Conservation (phyloP, 2,113 vertebrate genomes). For the Odontesthes bonariensis region DNA sequence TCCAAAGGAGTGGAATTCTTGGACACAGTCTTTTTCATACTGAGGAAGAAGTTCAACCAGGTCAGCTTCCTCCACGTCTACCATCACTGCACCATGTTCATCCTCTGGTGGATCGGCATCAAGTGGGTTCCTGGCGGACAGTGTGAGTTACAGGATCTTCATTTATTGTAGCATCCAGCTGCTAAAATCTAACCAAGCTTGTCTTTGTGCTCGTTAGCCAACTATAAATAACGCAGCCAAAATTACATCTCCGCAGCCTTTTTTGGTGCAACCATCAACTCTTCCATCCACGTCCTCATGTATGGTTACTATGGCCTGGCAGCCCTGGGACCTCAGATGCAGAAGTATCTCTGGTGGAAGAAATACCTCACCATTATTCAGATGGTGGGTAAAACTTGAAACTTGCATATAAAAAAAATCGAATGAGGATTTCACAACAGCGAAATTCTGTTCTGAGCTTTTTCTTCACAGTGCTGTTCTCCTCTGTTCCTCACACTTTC, state of each 20-base stretch:
- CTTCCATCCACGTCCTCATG: conserved; percentile 96
- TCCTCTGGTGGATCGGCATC: conserved; percentile 99
- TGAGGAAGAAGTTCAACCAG: conserved; percentile 99
- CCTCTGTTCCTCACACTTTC: neutral
- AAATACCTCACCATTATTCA: conserved; percentile 98
- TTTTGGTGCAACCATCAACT: conserved; percentile 95
- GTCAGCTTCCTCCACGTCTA: conserved; percentile 99
- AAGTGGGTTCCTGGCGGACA: conserved; percentile 99
- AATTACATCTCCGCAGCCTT: conserved; percentile 84
- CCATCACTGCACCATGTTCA: conserved; percentile 99
- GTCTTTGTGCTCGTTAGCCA: neutral
- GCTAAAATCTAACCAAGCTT: neutral
- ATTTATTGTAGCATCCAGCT: neutral
- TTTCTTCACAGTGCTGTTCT: neutral
- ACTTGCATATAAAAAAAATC: neutral
- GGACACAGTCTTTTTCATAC: conserved; percentile 98
- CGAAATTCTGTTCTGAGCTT: too few species aligned
- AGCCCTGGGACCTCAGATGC: conserved; percentile 94
- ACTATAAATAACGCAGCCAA: neutral
- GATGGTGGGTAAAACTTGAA: conserved; percentile 85
- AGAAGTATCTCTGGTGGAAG: conserved; percentile 99
- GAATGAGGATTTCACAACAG: too few species aligned
- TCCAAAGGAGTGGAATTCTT: conserved; percentile 98
- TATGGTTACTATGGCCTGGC: conserved; percentile 96
- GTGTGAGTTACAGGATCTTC: conserved; percentile 82